Percentiles rank a stretch among this genome's conserved stretches.
These are phyloP conservation scores for Nomada lathburiana DNA, from an alignment of 2,888 invertebrate genomes.

Conservation along the genomic window DNA sequence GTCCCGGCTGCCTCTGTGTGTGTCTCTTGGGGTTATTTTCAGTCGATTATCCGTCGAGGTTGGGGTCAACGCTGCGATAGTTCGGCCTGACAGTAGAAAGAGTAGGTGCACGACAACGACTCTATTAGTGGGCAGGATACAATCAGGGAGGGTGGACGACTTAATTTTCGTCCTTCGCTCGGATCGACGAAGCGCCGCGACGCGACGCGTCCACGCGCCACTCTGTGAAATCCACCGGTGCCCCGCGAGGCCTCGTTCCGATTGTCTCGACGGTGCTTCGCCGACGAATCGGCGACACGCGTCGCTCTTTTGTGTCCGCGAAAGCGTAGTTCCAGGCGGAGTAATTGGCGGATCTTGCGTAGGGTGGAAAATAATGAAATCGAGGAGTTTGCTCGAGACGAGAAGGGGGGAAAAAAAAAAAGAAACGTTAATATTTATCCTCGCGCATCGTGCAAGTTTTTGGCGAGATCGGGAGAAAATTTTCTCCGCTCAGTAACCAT, in stretches of 20 bases:
- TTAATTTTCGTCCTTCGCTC: slow-evolving; percentile 47
- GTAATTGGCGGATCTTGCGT: not conserved
- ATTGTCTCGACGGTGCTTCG: slow-evolving; percentile 47
- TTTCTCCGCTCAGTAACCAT: too few species aligned
- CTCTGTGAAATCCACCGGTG: slow-evolving; percentile 7
- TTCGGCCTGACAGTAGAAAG: slow-evolving; percentile 61
- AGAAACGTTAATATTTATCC: too few species aligned
- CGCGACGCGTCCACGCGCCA: slow-evolving; percentile 23
- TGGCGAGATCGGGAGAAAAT: too few species aligned
- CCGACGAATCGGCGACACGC: slow-evolving; percentile 30
- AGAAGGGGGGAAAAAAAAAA: too few species aligned
- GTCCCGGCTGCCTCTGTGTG: slow-evolving; percentile 25
- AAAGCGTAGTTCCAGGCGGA: slow-evolving; percentile 11
- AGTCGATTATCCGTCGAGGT: slow-evolving; percentile 82
- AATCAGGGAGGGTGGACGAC: slow-evolving; percentile 15
- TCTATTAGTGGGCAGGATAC: slow-evolving; percentile 43
- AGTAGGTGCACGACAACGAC: slow-evolving; percentile 63
- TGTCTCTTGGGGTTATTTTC: slow-evolving; percentile 84
- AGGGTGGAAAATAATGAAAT: not conserved
- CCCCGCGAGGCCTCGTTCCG: slow-evolving; percentile 37
- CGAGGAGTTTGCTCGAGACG: not conserved
- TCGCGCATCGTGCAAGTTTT: too few species aligned
- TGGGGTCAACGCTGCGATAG: slow-evolving; percentile 73
- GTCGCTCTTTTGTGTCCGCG: slow-evolving; percentile 37
- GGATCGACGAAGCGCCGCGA: slow-evolving; percentile 23